phyloP scores from a whole-genome alignment of 2,797 vertebrate genomes.

The Columba guinea region DNA sequence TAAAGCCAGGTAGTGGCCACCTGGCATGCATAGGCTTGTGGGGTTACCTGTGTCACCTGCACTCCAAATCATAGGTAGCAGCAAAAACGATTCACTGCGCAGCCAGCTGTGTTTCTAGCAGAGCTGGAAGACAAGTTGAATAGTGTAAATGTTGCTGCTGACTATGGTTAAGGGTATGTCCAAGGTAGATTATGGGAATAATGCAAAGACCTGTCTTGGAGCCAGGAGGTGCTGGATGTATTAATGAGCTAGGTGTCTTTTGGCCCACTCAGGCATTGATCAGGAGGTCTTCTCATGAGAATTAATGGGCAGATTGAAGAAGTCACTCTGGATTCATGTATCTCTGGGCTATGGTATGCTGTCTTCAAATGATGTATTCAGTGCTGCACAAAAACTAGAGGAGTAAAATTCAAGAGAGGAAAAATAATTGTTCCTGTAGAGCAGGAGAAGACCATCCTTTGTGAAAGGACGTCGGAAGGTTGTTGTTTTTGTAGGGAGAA shows the following conservation, averaged over 20 bases:
- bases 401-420: neutral
- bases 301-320: neutral
- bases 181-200: neutral
- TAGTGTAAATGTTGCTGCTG: neutral
- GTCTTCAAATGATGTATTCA: neutral
- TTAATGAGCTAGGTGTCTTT: neutral
- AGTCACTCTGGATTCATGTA: neutral
- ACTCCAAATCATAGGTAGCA: accelerated
- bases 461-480: neutral
- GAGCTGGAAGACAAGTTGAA: neutral
- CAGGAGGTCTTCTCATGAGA: neutral
- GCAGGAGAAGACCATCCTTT: neutral
- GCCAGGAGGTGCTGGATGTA: neutral
- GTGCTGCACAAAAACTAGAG: neutral
- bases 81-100: neutral
- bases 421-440: neutral
- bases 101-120: neutral
- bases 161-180: neutral
- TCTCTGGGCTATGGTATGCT: neutral
- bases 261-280: neutral
- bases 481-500: neutral
- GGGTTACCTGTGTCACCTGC: neutral
- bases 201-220: neutral
- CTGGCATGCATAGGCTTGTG: neutral
- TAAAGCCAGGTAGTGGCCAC: neutral